These are phyloP conservation scores for Chromis chromis DNA, from an alignment of 2,797 vertebrate species.

Conservation along the genomic window DNA sequence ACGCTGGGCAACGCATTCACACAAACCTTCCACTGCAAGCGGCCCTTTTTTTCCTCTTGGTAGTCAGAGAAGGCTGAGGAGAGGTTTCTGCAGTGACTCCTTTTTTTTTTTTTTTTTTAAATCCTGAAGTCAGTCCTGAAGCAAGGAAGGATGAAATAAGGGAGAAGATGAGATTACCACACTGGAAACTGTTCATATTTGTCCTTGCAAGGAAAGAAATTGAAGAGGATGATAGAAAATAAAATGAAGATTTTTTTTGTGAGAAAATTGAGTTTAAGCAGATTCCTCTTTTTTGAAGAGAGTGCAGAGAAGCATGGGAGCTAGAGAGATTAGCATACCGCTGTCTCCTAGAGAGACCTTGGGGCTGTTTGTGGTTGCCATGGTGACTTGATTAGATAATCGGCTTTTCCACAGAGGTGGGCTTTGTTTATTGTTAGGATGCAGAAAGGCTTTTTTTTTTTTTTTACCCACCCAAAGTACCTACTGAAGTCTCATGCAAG, in stretches of 20 bases:
- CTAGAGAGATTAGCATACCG: slow-evolving; percentile 44
- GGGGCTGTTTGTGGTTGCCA: slow-evolving; percentile 60
- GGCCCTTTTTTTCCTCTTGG: slow-evolving; percentile 97
- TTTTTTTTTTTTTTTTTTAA: not conserved
- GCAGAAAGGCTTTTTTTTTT: slow-evolving; percentile 4
- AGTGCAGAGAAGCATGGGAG: slow-evolving; percentile 20
- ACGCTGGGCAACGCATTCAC: slow-evolving; percentile 92
- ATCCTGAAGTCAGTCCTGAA: slow-evolving; percentile 11
- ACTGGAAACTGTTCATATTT: slow-evolving; percentile 18
- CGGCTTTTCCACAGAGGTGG: slow-evolving; percentile 56
- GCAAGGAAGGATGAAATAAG: slow-evolving; percentile 3
- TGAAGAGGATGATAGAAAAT: not conserved
- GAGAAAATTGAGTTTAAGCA: slow-evolving; percentile 16
- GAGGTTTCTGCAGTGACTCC: not conserved
- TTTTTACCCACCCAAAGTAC: slow-evolving; percentile 38
- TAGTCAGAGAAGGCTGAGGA: slow-evolving; percentile 76
- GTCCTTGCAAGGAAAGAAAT: slow-evolving; percentile 12
- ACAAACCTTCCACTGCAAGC: slow-evolving; percentile 96
- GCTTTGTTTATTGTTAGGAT: slow-evolving; percentile 60
- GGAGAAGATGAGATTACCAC: slow-evolving; percentile 2
- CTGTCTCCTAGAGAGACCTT: slow-evolving; percentile 50
- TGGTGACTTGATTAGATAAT: slow-evolving; percentile 66
- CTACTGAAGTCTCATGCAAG: slow-evolving; percentile 39
- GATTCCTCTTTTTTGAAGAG: slow-evolving; percentile 26
- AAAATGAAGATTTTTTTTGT: slow-evolving; percentile 30